Base-by-base conservation (phyloP, 2,888 invertebrate genomes). In the Dione juno region DNA sequence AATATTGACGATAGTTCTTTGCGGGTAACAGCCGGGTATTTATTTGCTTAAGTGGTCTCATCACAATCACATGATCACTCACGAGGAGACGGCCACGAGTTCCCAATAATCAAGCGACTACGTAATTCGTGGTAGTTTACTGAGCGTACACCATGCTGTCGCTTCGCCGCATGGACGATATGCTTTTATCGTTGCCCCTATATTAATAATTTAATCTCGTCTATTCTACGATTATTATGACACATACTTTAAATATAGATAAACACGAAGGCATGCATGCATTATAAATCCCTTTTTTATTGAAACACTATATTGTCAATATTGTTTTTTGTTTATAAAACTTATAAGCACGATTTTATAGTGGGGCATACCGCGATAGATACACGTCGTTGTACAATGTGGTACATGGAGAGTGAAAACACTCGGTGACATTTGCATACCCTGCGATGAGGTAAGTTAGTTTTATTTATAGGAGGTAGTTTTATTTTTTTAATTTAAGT, bases 11-110 rank as follows among this genome's bases (percentile, higher is more conserved):
- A 80, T 82, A 82, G 80, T 77, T 77, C 79, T 83, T 81, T 79
- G 81, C 78, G 81, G 82, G 81, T 80, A 83, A 80, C 78, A 80
- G 83, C 79, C 77, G 81, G 78, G 82, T 84, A 82, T 89, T 91
- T 89, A 92, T 92, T 92, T 88, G 89, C 88, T 92, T 89, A 92
- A 92, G 90, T 92, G 92, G 92, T 81, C 86, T 87, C 89, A 90
- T 90, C 85, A 86, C 86, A 86, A 85, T 92, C 92, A 92, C 90
- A 90, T 92, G 92, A 92, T 83, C 81, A 80, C 85, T 88, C 86
- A 88, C 88, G 87, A 88, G 88, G 83, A 84, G 79, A 78, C 78
- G 84, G 82, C 88, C 89, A 90, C 90, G 90, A 89, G 90, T 81
- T 88, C 82, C 85, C 83, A 88, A 89, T 90, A 84, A 81, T 79